phyloP scores from a whole-genome alignment of 2,888 invertebrate species.

The Bugulina stolonifera region DNA sequence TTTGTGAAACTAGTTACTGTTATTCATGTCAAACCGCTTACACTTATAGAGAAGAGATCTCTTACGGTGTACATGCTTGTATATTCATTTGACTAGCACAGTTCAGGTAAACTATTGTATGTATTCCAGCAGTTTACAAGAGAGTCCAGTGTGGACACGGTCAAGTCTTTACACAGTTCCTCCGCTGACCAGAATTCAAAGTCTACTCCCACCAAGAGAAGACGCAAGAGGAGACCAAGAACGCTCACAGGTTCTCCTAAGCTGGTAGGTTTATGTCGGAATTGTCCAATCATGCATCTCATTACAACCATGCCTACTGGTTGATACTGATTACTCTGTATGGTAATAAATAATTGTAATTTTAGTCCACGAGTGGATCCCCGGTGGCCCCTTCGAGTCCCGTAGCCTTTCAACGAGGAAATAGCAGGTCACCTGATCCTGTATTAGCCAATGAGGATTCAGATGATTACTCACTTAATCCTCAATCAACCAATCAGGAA shows the following conservation, averaged over 20 bases:
- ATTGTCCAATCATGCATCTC: no score
- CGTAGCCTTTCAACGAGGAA: background rate
- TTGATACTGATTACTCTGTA: no score
- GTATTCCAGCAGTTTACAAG: background rate
- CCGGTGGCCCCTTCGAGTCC: background rate
- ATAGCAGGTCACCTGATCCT: background rate
- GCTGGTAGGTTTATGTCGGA: background rate
- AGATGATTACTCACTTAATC: background rate
- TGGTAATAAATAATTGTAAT: no score
- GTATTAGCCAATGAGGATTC: background rate
- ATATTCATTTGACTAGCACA: background rate
- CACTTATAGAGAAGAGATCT: no score
- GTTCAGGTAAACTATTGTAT: background rate
- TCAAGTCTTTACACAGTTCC: background rate
- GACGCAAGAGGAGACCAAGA: background rate
- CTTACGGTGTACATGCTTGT: no score
- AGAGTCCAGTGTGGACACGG: constrained; percentile 4
- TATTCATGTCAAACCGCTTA: no score
- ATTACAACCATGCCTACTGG: no score
- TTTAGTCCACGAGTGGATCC: background rate
- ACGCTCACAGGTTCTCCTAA: background rate
- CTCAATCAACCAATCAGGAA: background rate
- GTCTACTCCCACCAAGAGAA: background rate
- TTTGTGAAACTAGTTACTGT: no score
- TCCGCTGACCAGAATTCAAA: background rate